Percentiles rank a stretch among this genome's conserved stretches.
Evolutionary conservation across 2,797 vertebrate species (phyloP).

Genomic region (Pseudopleuronectes americanus): DNA sequence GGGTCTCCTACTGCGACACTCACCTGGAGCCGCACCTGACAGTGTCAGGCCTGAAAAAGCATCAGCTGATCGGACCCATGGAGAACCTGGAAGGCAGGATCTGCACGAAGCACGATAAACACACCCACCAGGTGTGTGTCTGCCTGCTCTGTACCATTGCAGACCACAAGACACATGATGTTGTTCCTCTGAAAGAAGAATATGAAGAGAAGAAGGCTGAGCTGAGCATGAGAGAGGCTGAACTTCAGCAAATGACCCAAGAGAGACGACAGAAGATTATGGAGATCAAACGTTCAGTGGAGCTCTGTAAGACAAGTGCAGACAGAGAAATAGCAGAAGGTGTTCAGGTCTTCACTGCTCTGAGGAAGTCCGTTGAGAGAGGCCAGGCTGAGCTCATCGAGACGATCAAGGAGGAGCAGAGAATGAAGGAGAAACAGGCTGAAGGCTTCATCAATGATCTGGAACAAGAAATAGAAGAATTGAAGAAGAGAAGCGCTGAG

Average conservation of each 20-base stretch:
- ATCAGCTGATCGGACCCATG: not conserved
- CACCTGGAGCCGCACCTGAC: slow-evolving; percentile 8
- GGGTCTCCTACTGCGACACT: slow-evolving; percentile 1
- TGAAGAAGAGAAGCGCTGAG: not conserved
- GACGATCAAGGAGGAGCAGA: not conserved
- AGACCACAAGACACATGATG: slow-evolving; percentile 7
- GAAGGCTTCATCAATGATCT: not conserved
- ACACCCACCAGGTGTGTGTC: not conserved
- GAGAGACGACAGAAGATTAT: not conserved
- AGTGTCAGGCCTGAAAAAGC: not conserved
- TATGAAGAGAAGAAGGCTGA: not conserved
- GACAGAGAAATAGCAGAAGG: not conserved
- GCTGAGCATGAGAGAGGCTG: not conserved
- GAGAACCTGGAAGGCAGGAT: not conserved
- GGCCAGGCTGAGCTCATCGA: not conserved
- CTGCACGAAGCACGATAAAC: slow-evolving; percentile 2
- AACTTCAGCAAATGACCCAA: not conserved
- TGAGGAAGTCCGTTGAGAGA: not conserved
- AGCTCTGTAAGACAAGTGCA: not conserved
- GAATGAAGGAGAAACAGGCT: not conserved
- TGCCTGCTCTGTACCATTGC: slow-evolving; percentile 1
- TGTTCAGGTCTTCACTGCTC: not conserved
- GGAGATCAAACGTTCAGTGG: not conserved
- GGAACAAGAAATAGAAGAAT: not conserved
- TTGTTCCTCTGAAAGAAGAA: not conserved